phyloP scores from a whole-genome alignment of 2,797 vertebrate species.

The Zenarchopterus dispar region DNA sequence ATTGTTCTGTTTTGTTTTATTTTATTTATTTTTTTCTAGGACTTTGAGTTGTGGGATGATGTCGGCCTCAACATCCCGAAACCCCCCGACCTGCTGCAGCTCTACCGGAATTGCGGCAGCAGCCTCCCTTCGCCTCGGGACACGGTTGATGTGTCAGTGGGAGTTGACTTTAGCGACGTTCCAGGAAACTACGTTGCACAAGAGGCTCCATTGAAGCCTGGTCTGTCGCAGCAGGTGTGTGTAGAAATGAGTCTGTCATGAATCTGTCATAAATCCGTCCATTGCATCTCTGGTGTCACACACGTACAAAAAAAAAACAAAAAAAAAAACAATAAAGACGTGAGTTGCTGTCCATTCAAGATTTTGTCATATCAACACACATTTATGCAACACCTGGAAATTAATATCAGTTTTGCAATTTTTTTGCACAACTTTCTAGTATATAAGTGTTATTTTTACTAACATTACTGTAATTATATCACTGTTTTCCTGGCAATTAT shows the following conservation, averaged over 20 bases:
- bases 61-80: conserved; percentile 98
- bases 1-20: neutral
- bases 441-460: neutral
- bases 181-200: conserved; percentile 74
- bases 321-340: too few relatives aligned
- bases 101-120: conserved; percentile 93
- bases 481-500: neutral
- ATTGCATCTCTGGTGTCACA: neutral
- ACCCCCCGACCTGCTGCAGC: conserved; percentile 93
- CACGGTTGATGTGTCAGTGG: conserved; percentile 87
- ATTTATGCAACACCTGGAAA: too few relatives aligned
- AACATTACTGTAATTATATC: neutral
- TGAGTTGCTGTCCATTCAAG: too few relatives aligned
- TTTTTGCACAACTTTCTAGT: neutral
- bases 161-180: conserved; percentile 86
- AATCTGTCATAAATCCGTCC: too few relatives aligned
- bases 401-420: too few relatives aligned
- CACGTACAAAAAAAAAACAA: too few relatives aligned
- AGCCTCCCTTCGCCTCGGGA: conserved; percentile 83
- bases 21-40: conserved; percentile 72
- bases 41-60: conserved; percentile 99
- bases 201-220: conserved; percentile 69
- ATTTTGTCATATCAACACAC: too few relatives aligned
- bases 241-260: neutral
- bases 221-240: conserved; percentile 69